Base-by-base conservation (phyloP, 1,140 invertebrate genomes). In the Drosophila kikkawai region DNA sequence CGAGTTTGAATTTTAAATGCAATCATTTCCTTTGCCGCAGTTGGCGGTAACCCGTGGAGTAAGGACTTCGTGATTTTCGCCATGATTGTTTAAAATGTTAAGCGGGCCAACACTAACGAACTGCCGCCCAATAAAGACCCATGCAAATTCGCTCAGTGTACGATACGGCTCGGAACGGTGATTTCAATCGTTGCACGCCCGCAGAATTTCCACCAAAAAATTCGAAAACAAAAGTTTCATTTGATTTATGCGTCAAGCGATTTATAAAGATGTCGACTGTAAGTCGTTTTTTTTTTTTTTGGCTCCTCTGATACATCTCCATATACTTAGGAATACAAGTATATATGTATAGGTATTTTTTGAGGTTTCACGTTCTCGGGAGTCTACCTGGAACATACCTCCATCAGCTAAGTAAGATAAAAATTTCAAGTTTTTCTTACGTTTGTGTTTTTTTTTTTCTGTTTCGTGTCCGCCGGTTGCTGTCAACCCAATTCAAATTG, bases 1-100 rank as follows among this genome's bases (percentile, higher is more conserved):
- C 59, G 66, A 86, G 88, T 91, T 91, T 91, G 90, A 91, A 91
- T 91, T 91, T 91, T 83, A 91, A 91, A 91, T 91, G 84, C 90
- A 91, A 91, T 90, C 90, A 86, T 91, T 91, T 91, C 90, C 90
- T 91, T 91, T 88, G 75, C 77, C 79, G 83, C 75, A 91, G 76
- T 88, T 64, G 74, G 63, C 56, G 76, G 58, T 45, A 71, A 71
- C 70, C 69, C 64, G 17, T 56, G 6, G 42, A 58, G 75, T 76
- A 90, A 90, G 86, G 85, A 90, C 82, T 90, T 90, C 85, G 85
- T 90, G 85, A 90, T 90, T 90, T 91, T 91, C 61, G 85, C 85
- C 76, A 91, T 85, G 85, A 90, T 90, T 90, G 85, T 90, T 78
- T 82, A 80, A 73, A 83, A 86, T 67, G 75, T 84, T 81, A 58